Conservation (phyloP, 2,888 invertebrate genomes). For the Agrilus mali region DNA sequence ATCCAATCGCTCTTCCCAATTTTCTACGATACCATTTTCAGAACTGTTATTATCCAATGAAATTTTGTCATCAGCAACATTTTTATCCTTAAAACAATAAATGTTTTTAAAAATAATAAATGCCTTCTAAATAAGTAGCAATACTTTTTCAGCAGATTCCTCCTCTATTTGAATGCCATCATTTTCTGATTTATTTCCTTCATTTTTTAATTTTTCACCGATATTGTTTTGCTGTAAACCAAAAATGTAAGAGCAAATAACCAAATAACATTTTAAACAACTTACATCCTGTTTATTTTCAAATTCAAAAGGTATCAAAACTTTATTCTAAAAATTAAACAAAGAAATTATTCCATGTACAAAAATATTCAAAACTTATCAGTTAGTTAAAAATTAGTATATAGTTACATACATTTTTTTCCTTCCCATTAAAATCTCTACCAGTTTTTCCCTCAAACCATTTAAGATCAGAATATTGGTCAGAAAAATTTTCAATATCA, state of each 20-base stretch:
- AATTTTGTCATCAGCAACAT: slow-evolving; percentile 17
- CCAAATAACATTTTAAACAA: no score
- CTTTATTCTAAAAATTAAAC: slow-evolving; percentile 11
- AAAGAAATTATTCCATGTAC: slow-evolving; percentile 3
- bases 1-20: background rate
- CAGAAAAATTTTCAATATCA: slow-evolving; percentile 64
- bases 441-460: slow-evolving; percentile 74
- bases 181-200: no score
- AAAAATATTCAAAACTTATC: no score
- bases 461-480: slow-evolving; percentile 67
- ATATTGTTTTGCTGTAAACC: no score
- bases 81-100: slow-evolving; percentile 9
- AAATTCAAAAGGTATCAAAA: slow-evolving; percentile 2
- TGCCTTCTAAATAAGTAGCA: background rate
- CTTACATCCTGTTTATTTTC: no score
- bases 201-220: no score
- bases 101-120: background rate
- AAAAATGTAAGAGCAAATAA: no score
- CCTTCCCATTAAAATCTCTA: slow-evolving; percentile 37
- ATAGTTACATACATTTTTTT: slow-evolving; percentile 15
- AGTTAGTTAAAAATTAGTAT: background rate
- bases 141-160: no score
- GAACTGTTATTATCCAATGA: background rate
- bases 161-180: no score
- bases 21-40: no score